A percentile compares a stretch with the other conserved stretches of the same genome.
These are phyloP conservation scores for Schizothorax lantsangensis DNA, from an alignment of 2,797 vertebrate genomes.

Conservation along the genomic window DNA sequence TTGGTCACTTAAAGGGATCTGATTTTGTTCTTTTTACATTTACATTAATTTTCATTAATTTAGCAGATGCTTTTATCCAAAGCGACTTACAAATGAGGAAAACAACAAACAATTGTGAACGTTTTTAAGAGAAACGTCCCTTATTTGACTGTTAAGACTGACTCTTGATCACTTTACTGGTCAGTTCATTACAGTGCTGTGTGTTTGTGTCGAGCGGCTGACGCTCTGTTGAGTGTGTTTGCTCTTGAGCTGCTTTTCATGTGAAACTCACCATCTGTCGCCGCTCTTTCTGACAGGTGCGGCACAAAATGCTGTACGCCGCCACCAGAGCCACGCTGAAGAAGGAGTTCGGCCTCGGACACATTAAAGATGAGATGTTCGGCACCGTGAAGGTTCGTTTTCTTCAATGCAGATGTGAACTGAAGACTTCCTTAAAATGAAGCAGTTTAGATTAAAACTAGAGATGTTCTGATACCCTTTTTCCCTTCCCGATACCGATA, in stretches of 20 bases:
- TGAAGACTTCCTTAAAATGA: too few relatives aligned
- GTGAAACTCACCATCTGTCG: slow-evolving; percentile 10
- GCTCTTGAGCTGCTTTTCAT: not conserved
- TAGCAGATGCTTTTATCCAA: too few relatives aligned
- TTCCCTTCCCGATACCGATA: too few relatives aligned
- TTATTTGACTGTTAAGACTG: too few relatives aligned
- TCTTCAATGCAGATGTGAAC: not conserved
- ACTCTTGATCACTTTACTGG: too few relatives aligned
- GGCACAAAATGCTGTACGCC: slow-evolving; percentile 97
- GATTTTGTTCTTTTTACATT: not conserved
- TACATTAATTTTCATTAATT: too few relatives aligned
- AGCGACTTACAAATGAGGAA: too few relatives aligned
- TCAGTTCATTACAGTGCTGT: too few relatives aligned
- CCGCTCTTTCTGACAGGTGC: slow-evolving; percentile 81
- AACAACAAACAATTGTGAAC: too few relatives aligned
- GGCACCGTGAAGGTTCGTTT: slow-evolving; percentile 83
- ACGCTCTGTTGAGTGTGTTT: not conserved
- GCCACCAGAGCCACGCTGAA: slow-evolving; percentile 96
- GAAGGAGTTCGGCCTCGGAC: slow-evolving; percentile 96
- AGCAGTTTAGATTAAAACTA: not conserved
- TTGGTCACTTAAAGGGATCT: not conserved
- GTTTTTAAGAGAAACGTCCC: too few relatives aligned
- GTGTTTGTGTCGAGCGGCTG: too few relatives aligned
- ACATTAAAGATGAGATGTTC: slow-evolving; percentile 97
- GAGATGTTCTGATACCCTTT: too few relatives aligned